Percentiles rank a stretch among this genome's conserved stretches.
These are phyloP conservation scores for Mantis religiosa DNA, from an alignment of 2,888 invertebrate genomes.

Conservation along the genomic window DNA sequence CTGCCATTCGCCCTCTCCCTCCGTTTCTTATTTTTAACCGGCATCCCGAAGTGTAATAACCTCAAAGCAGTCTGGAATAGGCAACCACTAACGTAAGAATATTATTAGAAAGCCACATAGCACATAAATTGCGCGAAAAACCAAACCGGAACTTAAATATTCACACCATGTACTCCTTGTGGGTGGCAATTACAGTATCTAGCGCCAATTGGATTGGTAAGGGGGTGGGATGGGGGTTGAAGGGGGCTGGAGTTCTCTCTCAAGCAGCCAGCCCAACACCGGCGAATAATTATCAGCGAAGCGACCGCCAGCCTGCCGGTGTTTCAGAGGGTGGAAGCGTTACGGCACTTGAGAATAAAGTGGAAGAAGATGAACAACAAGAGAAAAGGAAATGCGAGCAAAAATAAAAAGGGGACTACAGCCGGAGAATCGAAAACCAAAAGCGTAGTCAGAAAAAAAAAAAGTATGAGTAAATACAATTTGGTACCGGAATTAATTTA, in stretches of 20 bases:
- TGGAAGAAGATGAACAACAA: not conserved
- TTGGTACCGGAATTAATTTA: not conserved
- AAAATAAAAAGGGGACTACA: not conserved
- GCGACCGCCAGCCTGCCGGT: not conserved
- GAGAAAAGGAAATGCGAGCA: not conserved
- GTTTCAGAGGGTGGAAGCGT: not conserved
- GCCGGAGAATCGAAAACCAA: not conserved
- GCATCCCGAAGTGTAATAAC: not conserved
- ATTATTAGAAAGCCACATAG: constrained; percentile 15
- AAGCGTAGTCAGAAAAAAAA: not conserved
- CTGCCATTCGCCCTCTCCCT: not conserved
- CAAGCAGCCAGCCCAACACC: not conserved
- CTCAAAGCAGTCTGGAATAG: constrained; percentile 4
- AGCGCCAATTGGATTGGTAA: constrained; percentile 7
- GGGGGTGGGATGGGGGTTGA: not conserved
- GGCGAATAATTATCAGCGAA: constrained; percentile 5
- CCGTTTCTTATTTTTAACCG: not conserved
- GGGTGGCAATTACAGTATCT: constrained; percentile 1
- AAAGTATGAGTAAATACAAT: not conserved
- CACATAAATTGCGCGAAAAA: constrained; percentile 13
- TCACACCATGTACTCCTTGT: constrained; percentile 14
- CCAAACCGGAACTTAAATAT: constrained; percentile 11
- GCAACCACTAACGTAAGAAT: not conserved
- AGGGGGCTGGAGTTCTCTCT: not conserved
- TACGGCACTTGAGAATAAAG: not conserved